A percentile compares a stretch with the other conserved stretches of the same genome.
phyloP scores from a whole-genome alignment of 2,797 vertebrate species.

The Eulemur albifrons region DNA sequence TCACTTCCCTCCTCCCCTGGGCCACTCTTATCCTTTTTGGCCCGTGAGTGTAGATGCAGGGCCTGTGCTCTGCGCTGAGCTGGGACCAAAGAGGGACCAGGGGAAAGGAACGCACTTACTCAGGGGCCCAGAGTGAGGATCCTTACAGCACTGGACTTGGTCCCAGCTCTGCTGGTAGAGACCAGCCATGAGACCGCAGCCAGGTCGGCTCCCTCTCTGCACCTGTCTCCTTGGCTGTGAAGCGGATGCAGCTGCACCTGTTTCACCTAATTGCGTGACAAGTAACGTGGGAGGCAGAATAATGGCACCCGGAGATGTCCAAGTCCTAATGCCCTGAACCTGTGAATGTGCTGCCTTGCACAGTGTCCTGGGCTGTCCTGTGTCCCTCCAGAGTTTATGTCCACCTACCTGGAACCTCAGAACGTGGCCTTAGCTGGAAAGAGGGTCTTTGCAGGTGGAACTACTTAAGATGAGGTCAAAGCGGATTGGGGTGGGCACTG shows the following conservation, averaged over 20 bases:
- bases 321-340: neutral
- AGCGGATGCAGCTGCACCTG: neutral
- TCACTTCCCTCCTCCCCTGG: neutral
- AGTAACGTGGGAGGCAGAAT: neutral
- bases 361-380: neutral
- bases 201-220: neutral
- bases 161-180: neutral
- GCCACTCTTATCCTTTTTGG: too few relatives aligned
- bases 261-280: neutral
- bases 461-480: neutral
- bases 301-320: neutral
- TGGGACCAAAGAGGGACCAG: too few relatives aligned
- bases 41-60: neutral
- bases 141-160: neutral
- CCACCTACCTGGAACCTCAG: neutral
- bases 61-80: neutral
- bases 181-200: neutral
- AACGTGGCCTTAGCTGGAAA: neutral
- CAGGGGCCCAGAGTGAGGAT: neutral
- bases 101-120: too few relatives aligned
- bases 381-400: neutral
- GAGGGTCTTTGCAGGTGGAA: neutral
- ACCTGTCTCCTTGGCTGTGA: neutral
- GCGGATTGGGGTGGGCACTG: neutral
- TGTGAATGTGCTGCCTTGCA: neutral